These are phyloP conservation scores for Lamprologus tigripictilis DNA, from an alignment of 2,113 vertebrate species.

Conservation along the genomic window DNA sequence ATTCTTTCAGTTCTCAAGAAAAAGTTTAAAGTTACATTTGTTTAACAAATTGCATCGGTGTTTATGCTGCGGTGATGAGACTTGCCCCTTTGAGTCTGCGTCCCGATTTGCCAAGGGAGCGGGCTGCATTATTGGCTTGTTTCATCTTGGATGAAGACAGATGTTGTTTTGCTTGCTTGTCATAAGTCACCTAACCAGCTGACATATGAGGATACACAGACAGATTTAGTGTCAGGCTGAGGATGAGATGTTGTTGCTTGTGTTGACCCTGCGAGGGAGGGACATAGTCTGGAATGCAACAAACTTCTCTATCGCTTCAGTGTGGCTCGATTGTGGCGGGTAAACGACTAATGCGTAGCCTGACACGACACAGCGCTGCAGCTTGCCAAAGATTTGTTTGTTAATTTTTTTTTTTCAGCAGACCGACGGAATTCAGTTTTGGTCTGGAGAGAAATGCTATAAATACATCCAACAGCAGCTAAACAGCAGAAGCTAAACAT, in stretches of 20 bases:
- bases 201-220: constrained; percentile 43
- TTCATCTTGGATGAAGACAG: constrained; percentile 48
- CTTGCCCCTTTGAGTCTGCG: not conserved
- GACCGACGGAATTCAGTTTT: not conserved
- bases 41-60: constrained; percentile 36
- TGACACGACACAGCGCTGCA: not conserved
- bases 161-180: constrained; percentile 54
- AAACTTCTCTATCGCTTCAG: not conserved
- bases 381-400: constrained; percentile 1
- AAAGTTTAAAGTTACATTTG: constrained; percentile 46
- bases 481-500: not conserved
- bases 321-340: not conserved
- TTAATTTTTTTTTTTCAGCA: not conserved
- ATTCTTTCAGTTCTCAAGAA: not conserved
- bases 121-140: constrained; percentile 19
- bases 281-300: not conserved
- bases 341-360: not conserved
- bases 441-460: not conserved
- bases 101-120: constrained; percentile 13
- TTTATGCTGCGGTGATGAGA: constrained; percentile 37
- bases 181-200: constrained; percentile 25
- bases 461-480: not conserved
- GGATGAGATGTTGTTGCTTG: constrained; percentile 2
- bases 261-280: not conserved
- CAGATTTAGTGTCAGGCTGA: constrained; percentile 2